Evolutionary conservation across 2,888 invertebrate genomes (phyloP).

Genomic region (Cynaeus angustus): DNA sequence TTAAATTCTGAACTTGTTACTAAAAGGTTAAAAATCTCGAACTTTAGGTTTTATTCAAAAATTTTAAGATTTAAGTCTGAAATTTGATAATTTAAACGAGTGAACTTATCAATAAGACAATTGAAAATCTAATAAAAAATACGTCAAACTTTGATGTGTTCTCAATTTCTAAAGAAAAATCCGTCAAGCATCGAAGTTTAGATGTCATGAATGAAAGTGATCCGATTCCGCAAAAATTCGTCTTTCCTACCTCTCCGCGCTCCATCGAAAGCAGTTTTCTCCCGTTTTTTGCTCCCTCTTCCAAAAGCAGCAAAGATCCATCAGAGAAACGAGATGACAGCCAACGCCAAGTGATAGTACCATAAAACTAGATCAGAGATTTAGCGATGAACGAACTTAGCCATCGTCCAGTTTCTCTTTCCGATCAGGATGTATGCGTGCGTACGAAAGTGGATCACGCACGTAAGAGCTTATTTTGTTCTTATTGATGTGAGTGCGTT

Average conservation of each 20-base stretch:
- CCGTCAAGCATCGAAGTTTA: no score
- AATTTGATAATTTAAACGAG: no score
- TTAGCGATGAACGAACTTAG: constrained; percentile 56
- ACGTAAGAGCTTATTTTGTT: constrained; percentile 9
- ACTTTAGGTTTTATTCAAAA: no score
- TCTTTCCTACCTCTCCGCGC: no score
- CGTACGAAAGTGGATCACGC: constrained; percentile 45
- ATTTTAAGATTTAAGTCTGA: no score
- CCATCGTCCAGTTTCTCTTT: constrained; percentile 63
- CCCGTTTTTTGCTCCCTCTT: constrained; percentile 30
- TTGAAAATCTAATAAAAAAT: no score
- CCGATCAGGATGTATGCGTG: constrained; percentile 44
- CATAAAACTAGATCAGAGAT: constrained; percentile 55
- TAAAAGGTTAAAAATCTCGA: no score
- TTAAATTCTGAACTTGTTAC: no score
- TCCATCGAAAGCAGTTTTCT: constrained; percentile 26
- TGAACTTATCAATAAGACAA: no score
- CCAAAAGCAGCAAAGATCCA: constrained; percentile 23
- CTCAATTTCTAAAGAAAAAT: no score
- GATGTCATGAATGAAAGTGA: neutral
- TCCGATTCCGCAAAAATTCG: neutral
- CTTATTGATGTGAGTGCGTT: constrained; percentile 21
- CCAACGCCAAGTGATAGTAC: constrained; percentile 35
- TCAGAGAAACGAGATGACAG: constrained; percentile 32
- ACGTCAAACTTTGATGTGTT: no score